These are phyloP conservation scores for Lepus americanus DNA, from an alignment of 2,113 vertebrate species.

Conservation along the genomic window DNA sequence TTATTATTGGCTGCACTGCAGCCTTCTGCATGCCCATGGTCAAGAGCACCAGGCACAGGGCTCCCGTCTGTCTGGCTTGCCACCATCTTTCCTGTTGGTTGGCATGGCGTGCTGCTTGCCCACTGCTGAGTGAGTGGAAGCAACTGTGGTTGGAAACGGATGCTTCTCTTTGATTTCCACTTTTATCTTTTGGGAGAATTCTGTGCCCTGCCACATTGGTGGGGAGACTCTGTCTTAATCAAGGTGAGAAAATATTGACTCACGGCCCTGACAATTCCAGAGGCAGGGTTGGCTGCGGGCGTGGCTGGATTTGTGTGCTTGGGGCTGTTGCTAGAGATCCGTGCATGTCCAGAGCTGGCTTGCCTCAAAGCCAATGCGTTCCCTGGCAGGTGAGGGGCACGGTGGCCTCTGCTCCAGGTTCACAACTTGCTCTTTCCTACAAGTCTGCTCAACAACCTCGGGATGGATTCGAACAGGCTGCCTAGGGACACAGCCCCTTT, in stretches of 20 bases:
- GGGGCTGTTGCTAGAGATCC: not conserved
- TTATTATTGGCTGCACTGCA: not conserved
- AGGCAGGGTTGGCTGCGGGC: not conserved
- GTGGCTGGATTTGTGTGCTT: not conserved
- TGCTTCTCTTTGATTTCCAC: slow-evolving; percentile 6
- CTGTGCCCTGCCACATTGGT: not conserved
- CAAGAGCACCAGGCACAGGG: not conserved
- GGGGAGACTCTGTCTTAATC: not conserved
- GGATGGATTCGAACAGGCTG: not conserved
- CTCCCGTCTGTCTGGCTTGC: not conserved
- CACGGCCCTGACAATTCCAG: not conserved
- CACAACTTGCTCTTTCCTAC: not conserved
- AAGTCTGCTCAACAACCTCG: not conserved
- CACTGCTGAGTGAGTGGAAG: not conserved
- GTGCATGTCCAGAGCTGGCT: not conserved
- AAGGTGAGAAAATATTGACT: not conserved
- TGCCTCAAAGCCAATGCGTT: not conserved
- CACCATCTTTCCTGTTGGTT: not conserved
- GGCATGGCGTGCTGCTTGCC: not conserved
- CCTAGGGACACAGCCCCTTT: not conserved
- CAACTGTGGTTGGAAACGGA: not conserved
- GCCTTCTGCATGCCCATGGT: not conserved
- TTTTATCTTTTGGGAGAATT: not conserved
- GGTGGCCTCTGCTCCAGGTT: not conserved
- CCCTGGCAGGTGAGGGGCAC: not conserved